phyloP scores from a whole-genome alignment of 23 tunicate genomes.

The Diplosoma virens region DNA sequence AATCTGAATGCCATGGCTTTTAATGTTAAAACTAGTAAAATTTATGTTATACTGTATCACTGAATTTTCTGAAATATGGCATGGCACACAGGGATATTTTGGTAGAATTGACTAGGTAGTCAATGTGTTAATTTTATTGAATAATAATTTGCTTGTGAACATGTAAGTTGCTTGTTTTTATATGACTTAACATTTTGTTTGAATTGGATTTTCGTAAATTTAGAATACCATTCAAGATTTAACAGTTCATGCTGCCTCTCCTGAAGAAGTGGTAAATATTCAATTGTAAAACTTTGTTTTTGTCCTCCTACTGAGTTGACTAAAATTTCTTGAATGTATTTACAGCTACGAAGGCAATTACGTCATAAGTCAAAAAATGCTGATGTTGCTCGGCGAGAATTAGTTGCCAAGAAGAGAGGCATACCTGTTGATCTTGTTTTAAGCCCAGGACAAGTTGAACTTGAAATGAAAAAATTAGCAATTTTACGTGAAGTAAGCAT shows the following conservation, averaged over 20 bases:
- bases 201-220: background rate
- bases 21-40: too few species aligned
- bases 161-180: too few species aligned
- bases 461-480: slow-evolving; percentile 89
- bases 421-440: slow-evolving; percentile 63
- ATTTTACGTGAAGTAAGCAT: slow-evolving; percentile 65
- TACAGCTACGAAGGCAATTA: slow-evolving; percentile 56
- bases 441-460: slow-evolving; percentile 80
- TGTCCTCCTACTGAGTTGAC: too few species aligned
- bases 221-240: slow-evolving; percentile 75
- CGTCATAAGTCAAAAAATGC: slow-evolving; percentile 86
- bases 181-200: too few species aligned
- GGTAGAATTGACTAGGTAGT: too few species aligned
- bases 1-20: too few species aligned
- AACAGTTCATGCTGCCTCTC: slow-evolving; percentile 80
- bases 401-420: slow-evolving; percentile 59
- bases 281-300: background rate
- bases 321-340: background rate
- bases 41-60: too few species aligned
- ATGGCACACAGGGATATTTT: too few species aligned
- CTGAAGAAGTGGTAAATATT: slow-evolving; percentile 66
- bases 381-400: slow-evolving; percentile 68
- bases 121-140: too few species aligned
- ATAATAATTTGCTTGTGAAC: too few species aligned
- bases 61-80: too few species aligned